Evolutionary conservation across 1,140 invertebrate genomes (phyloP), one percentile per base, ranked within the genome.

Genomic region (Tetraneura akinire): DNA sequence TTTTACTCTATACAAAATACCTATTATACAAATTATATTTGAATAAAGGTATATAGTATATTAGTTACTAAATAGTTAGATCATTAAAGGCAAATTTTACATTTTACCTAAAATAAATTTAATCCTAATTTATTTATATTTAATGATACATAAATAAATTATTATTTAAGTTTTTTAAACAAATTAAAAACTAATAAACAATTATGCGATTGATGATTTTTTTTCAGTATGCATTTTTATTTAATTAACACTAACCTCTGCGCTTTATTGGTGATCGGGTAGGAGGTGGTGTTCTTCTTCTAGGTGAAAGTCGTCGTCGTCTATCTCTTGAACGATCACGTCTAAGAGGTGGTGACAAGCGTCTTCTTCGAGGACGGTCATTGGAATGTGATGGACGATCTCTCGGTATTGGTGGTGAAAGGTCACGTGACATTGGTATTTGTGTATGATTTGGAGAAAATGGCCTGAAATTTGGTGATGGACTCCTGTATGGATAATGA

Each of bases 281-380:
- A 3, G 21, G 66, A 49, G 68, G 68, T 29, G 68, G 68, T 49
- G 68, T 71, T 51, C 68, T 71, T 71, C 68, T 71, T 71, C 68
- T 71, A 32, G 68, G 68, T 5, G 68, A 71, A 51, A 51, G 9
- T 1, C 68, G 68, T 29, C 68, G 68, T 0, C 68, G 68, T 32
- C 68, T 71, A 1, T 71, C 68, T 51, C 68, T 71, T 21, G 68
- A 71, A 71, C 68, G 68, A 49, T 71, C 68, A 18, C 68, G 68
- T 51, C 68, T 71, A 11, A 16, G 23, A 2, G 47, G 68, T 42
- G 68, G 45, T 29, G 45, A 4, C 8, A 37, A 14, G 21, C 68
- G 68, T 71, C 68, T 49, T 51, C 68, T 71, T 29, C 68, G 68
- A 47, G 45, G 4, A 13, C 68, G 68, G 3, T 71, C 68, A 71